Base-by-base conservation (phyloP, 2,797 vertebrate species). In the Pteropus rufus region DNA sequence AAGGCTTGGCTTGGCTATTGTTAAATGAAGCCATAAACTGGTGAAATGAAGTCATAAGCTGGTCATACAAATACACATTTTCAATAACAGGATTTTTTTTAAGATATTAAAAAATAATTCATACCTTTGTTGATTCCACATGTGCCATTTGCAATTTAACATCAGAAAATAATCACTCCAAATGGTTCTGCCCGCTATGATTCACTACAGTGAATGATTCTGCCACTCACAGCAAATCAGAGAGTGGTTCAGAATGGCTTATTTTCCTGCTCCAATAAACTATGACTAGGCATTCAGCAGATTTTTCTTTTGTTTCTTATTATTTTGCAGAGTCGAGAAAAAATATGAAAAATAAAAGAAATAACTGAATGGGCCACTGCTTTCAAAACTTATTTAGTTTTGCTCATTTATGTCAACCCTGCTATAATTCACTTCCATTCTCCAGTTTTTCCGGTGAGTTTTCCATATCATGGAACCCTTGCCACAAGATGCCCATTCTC, bases 221-320 rank as follows among this genome's bases (percentile, higher is more conserved):
- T 98, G 97, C 98, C 98, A 98, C 96, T 98, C 98, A 97, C 49
- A 96, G 98, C 96, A 98, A 98, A 98, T 97, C 11, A 65, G 98
- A 97, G 97, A 98, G 93, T 96, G 94, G 75, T 88, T 31, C 19
- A 36, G 95, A 98, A 98, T 94, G 96, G 96, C 93, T 98, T 98
- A 88, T 98, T 98, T 98, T 98, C 98, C 98, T 98, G 98, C 98
- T 98, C 97, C 98, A 86, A 97, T 98, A 98, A 98, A 97, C 98
- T 98, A 98, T 93, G 81, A 98, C 97, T 98, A 91, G 77, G 97
- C 98, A 94, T 98, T 98, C 97, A 96, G 84, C 95, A 98, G 96
- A 98, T 98, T 98, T 98, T 97, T 98, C 98, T 98, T 98, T 96
- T 98, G 97, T 98, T 98, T 98, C 97, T 98, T 98, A 98, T 99